Evolutionary conservation across 2,797 vertebrate genomes (phyloP).

Genomic region (Darevskia nairensis): DNA sequence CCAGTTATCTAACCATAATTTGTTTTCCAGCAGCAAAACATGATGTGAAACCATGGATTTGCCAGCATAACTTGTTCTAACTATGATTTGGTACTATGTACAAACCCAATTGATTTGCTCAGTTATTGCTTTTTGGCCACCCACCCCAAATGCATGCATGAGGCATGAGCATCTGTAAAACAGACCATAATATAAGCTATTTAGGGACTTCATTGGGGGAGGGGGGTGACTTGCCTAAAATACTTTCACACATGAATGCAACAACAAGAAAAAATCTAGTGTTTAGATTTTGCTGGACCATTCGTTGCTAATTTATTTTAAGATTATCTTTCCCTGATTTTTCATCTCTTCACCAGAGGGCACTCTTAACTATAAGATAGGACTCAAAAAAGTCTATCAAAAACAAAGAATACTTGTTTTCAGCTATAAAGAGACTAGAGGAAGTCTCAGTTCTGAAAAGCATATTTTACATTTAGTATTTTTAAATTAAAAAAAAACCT

Average conservation of each 20-base stretch:
- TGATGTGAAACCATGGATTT: too few species aligned
- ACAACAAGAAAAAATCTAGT: not conserved
- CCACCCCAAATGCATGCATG: too few species aligned
- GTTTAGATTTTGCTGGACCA: not conserved
- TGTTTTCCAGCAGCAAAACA: too few species aligned
- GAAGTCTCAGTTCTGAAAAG: constrained; percentile 69
- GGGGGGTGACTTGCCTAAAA: not conserved
- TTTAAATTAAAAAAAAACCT: not conserved
- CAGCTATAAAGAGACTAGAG: constrained; percentile 53
- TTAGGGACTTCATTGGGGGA: not conserved
- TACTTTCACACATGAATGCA: not conserved
- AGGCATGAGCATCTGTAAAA: not conserved
- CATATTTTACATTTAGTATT: constrained; percentile 63
- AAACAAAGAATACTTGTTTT: not conserved
- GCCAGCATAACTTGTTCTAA: too few species aligned
- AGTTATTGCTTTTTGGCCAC: too few species aligned
- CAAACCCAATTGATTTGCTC: too few species aligned
- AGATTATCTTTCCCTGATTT: constrained; percentile 10
- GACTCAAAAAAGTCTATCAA: not conserved
- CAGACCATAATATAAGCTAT: not conserved
- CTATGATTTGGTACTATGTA: too few species aligned
- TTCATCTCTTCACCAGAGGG: constrained; percentile 70
- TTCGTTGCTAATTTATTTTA: not conserved
- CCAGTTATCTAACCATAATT: too few species aligned
- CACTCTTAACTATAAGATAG: constrained; percentile 70